Conservation (phyloP, 2,113 vertebrate genomes). For the Catharus fuscescens region DNA sequence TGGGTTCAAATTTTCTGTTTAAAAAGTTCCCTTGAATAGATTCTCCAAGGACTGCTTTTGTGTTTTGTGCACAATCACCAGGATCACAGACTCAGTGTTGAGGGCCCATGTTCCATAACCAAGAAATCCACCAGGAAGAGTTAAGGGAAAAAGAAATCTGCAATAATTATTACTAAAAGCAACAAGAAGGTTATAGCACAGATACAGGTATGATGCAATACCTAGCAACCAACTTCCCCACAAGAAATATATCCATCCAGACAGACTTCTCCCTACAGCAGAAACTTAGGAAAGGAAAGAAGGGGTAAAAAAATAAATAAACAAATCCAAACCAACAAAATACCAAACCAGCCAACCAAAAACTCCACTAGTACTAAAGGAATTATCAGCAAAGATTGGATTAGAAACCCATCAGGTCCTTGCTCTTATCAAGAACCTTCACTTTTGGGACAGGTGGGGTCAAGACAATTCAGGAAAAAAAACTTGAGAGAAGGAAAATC, state of each 20-base stretch:
- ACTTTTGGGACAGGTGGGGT: background rate
- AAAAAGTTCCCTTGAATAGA: background rate
- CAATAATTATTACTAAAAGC: background rate
- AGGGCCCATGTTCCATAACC: fast-evolving
- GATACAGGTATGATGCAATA: fast-evolving
- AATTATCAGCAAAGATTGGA: background rate
- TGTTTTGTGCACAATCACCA: background rate
- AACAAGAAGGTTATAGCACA: background rate
- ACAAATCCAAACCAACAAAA: background rate
- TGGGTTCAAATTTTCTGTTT: background rate
- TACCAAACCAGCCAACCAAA: background rate
- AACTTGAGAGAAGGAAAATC: background rate
- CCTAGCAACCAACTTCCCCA: background rate
- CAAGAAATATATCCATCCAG: background rate
- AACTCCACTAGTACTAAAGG: background rate
- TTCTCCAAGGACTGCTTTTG: background rate
- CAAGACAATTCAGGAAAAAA: background rate
- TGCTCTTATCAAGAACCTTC: background rate
- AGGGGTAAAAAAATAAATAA: fast-evolving
- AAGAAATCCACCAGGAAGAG: background rate
- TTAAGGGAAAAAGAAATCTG: background rate
- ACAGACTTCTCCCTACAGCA: background rate
- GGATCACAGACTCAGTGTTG: background rate
- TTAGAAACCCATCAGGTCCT: background rate
- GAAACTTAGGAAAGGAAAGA: fast-evolving